Base-by-base conservation (phyloP, 2,888 invertebrate species). In the Osedax frankpressi region DNA sequence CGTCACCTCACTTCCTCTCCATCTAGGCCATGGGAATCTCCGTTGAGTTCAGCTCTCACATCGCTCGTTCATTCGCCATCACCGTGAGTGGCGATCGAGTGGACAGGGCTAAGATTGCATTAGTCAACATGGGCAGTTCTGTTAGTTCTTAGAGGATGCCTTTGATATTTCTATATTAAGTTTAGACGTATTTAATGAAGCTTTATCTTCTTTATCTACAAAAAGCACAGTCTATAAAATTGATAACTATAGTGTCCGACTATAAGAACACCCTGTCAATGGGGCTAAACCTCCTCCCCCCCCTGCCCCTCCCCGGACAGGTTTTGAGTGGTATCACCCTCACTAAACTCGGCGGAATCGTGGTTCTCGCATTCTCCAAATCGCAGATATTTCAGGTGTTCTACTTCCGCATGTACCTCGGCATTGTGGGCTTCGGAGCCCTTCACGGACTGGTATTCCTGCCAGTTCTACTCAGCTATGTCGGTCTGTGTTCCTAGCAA, bases 21-120 rank as follows among this genome's bases (percentile, higher is more conserved):
- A 84, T 84, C 19, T 81, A 91, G 96, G 93, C 95, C 30, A 92
- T 97, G 78, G 98, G 97, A 69, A 97, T 98, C 77, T 91, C 94
- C 24, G 97, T 98, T 62, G 97, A 98, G 86, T 98, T 98, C 86
- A 96, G 95, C 85, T 94, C 95, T 76, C 97, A 98, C 87, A 87
- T 97, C 79, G 94, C 94, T 76, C 92, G 94, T 85, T 91, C 92
- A 75, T 98, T 95, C 87, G 89, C 91, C 0, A 87, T 90, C 73
- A 92, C 92, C 71, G 88, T 90, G 73, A 78, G 90, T 79, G 87
- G 87, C 74, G 88, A 89, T 65, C 88, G 92, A 77, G 88, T 90
- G 29, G 88, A 88, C 75, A 88, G 95, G 78, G 92, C 94, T 0
- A 88, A 90, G 0, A 91, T 92, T 81, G 89, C 94, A 1, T 87